Evolutionary conservation across 2,113 vertebrate species (phyloP), one percentile per base, ranked within the genome.

Genomic region (Oenanthe oenanthe): DNA sequence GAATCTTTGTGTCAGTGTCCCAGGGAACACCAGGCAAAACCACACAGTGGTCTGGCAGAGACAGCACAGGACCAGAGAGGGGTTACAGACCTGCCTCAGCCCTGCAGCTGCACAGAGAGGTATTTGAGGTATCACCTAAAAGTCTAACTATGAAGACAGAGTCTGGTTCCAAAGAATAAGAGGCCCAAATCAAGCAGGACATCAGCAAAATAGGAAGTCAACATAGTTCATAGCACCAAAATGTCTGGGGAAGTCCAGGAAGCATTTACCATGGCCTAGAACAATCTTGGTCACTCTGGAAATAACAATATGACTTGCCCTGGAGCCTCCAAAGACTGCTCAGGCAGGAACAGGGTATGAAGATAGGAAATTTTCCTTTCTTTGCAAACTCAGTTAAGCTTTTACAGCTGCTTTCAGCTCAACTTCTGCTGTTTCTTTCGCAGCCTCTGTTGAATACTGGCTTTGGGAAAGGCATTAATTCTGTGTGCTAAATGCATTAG

Each of bases 111-210:
- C 47, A 57, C 22, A 10, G 34, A 45, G 4, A 65, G 10, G 16
- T 51, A 51, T 25, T 10, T 17, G 18, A 75, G 45, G 1, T 26
- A 9, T 10, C 56, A 50, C 32, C 51, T 4, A 0, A 8, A 34
- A 48, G 34, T 26, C 53, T 2, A 0, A 17, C 32, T 8, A 10
- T 11, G 19, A 61, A 61, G 40, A 43, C 0, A 0, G 29, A 56
- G 40, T 50, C 32, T 29, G 34, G 26, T 43, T 60, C 31, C 15
- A 53, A 68, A 82, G 57, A 80, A 14, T 5, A 21, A 65, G 29
- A 79, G 28, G 48, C 26, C 31, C 10, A 77, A 32, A 73, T 48
- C 34, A 70, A 65, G 40, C 2, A 73, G 13, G 15, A 13, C 57
- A 56, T 15, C 50, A 86, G 36, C 32, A 56, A 68, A 85, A 61